phyloP scores from a whole-genome alignment of 2,113 vertebrate species.

The Fulica atra region DNA sequence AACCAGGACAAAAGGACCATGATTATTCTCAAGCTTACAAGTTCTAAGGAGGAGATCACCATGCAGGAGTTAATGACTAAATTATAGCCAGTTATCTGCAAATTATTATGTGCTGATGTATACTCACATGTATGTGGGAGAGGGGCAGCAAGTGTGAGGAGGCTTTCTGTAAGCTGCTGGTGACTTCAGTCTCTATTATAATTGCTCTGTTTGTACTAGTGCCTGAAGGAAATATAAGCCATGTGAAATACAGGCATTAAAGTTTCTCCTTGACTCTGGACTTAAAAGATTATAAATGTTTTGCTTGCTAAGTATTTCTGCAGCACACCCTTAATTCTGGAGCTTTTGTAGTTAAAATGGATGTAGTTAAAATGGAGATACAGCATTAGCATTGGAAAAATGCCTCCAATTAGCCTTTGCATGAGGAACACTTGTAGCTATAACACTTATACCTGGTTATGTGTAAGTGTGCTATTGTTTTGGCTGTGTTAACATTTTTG shows the following conservation, averaged over 20 bases:
- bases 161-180: not conserved
- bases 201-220: not conserved
- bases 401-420: not conserved
- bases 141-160: not conserved
- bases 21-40: not conserved
- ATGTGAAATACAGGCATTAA: not conserved
- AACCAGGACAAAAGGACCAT: not conserved
- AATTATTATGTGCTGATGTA: not conserved
- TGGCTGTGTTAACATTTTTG: not conserved
- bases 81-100: not conserved
- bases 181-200: not conserved
- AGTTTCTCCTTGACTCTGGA: not conserved
- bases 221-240: not conserved
- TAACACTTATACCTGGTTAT: not conserved
- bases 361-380: not conserved
- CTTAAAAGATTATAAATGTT: not conserved
- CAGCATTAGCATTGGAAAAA: not conserved
- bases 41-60: not conserved
- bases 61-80: not conserved
- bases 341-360: not conserved
- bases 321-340: not conserved
- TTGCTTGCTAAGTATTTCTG: not conserved
- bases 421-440: not conserved
- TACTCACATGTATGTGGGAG: rapidly evolving
- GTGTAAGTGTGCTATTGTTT: not conserved